Evolutionary conservation across 2,888 invertebrate species (phyloP).

Genomic region (Lasioglossum vierecki): DNA sequence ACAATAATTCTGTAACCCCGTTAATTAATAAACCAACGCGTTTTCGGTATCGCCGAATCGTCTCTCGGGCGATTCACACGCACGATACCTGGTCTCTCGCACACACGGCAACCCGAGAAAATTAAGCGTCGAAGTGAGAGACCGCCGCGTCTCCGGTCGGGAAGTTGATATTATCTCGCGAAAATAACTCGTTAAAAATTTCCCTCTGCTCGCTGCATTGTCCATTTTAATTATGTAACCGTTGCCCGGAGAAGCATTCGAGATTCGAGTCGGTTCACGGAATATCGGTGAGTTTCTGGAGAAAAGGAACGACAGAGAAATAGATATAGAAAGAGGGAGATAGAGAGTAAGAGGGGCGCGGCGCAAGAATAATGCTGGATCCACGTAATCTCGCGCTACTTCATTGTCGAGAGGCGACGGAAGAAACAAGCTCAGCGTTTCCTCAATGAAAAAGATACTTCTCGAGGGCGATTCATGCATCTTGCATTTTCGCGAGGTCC

Average conservation of each 20-base stretch:
- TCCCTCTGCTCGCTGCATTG: slow-evolving; percentile 26
- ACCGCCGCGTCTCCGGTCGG: background rate
- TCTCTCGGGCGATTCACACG: slow-evolving; percentile 9
- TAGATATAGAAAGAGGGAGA: background rate
- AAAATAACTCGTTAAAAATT: slow-evolving; percentile 55
- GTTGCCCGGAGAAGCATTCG: slow-evolving; percentile 16
- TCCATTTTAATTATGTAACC: slow-evolving; percentile 46
- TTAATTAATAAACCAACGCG: slow-evolving; percentile 32
- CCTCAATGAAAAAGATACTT: slow-evolving; percentile 34
- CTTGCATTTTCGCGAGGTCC: slow-evolving; percentile 27
- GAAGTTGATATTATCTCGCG: slow-evolving; percentile 23
- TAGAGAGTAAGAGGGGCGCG: background rate
- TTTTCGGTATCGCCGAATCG: slow-evolving; percentile 22
- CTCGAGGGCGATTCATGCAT: slow-evolving; percentile 31
- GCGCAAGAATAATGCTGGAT: slow-evolving; percentile 14
- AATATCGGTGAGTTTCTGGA: slow-evolving; percentile 8
- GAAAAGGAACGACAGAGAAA: background rate
- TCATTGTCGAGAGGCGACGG: slow-evolving; percentile 37
- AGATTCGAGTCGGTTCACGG: slow-evolving; percentile 11
- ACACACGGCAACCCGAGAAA: background rate
- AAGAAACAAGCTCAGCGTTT: slow-evolving; percentile 48
- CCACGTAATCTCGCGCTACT: slow-evolving; percentile 28
- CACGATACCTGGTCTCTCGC: background rate
- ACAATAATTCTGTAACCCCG: slow-evolving; percentile 7
- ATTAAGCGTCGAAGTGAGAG: slow-evolving; percentile 29